Conservation (phyloP, 1,140 invertebrate species). For the Drosophila saltans region DNA sequence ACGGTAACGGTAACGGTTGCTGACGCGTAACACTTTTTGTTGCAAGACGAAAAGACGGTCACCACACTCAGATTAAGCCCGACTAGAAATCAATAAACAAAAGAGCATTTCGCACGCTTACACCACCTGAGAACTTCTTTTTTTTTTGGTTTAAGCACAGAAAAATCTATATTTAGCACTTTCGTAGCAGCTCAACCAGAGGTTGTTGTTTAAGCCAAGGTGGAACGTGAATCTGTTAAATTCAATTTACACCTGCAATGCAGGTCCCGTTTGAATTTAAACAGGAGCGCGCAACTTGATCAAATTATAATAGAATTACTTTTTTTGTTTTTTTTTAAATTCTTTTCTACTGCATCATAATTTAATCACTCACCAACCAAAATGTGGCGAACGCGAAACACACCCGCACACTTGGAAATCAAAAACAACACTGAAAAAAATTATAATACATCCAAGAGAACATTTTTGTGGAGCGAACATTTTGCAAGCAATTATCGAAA, state of each 20-base stretch:
- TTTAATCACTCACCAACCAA: constrained; percentile 5
- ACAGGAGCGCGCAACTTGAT: neutral
- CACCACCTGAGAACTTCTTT: constrained; percentile 45
- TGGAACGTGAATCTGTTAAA: constrained; percentile 30
- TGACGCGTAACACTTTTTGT: constrained; percentile 38
- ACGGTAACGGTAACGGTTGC: constrained; percentile 29
- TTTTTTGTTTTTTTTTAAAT: neutral
- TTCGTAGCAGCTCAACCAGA: constrained; percentile 21
- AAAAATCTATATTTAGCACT: constrained; percentile 50
- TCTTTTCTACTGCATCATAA: neutral
- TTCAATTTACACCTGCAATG: neutral
- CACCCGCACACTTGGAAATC: constrained; percentile 4
- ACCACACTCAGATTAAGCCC: constrained; percentile 18
- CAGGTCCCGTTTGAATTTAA: constrained; percentile 7
- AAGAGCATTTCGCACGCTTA: constrained; percentile 34
- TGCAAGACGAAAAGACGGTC: constrained; percentile 19
- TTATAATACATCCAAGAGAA: too few species aligned
- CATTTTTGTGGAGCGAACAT: too few species aligned
- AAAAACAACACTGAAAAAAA: constrained; percentile 1
- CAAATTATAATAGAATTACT: neutral
- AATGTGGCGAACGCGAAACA: constrained; percentile 4
- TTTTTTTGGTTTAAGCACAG: constrained; percentile 23
- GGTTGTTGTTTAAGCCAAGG: neutral
- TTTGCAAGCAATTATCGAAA: too few species aligned
- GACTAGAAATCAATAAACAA: constrained; percentile 57